Percentiles rank a stretch among this genome's conserved stretches.
These are phyloP conservation scores for Oreotrochilus melanogaster DNA, from an alignment of 2,113 vertebrate species.

Conservation along the genomic window DNA sequence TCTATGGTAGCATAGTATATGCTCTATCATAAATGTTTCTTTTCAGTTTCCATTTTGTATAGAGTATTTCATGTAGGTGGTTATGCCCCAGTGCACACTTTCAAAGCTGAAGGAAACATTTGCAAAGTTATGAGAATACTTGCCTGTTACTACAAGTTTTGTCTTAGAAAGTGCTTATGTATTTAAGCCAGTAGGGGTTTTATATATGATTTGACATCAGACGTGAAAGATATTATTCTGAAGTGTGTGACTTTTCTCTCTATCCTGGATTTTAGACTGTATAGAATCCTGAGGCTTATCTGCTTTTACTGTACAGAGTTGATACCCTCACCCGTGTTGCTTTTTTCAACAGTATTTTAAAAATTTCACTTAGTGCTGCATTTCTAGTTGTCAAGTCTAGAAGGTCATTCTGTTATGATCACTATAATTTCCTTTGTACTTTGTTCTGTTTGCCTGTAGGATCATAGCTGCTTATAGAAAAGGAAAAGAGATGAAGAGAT, in stretches of 20 bases:
- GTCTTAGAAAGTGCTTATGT: neutral
- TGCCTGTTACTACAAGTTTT: neutral
- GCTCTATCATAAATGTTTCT: neutral
- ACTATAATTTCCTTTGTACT: neutral
- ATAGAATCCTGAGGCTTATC: neutral
- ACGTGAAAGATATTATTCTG: neutral
- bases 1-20: neutral
- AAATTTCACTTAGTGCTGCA: neutral
- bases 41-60: neutral
- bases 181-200: neutral
- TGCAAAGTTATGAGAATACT: neutral
- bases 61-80: neutral
- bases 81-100: neutral
- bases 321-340: neutral
- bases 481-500: neutral
- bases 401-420: neutral
- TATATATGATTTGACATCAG: neutral
- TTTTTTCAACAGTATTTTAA: neutral
- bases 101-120: neutral
- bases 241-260: neutral
- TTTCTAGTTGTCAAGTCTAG: neutral
- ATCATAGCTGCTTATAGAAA: neutral
- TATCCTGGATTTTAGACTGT: neutral
- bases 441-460: neutral
- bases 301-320: neutral